phyloP scores from a whole-genome alignment of 2,797 vertebrate genomes.

The Artibeus lituratus region DNA sequence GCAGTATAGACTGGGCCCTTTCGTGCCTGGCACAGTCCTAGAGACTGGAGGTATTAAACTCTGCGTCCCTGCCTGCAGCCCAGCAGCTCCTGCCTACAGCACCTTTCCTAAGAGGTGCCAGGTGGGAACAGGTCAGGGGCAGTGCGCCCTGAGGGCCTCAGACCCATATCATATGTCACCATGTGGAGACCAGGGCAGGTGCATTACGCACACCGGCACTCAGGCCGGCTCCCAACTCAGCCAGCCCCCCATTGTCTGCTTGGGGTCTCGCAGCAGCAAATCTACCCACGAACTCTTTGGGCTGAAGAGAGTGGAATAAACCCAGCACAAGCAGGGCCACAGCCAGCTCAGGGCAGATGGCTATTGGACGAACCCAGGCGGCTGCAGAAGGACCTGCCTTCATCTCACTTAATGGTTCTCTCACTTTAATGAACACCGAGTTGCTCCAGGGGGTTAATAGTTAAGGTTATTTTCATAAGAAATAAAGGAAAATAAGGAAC shows the following conservation, averaged over 20 bases:
- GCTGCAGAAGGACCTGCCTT: neutral
- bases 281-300: neutral
- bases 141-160: neutral
- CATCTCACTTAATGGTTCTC: neutral
- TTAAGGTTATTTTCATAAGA: neutral
- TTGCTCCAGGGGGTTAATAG: neutral
- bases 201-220: neutral
- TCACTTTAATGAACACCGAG: neutral
- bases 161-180: neutral
- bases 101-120: neutral
- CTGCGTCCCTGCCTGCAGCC: neutral
- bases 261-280: neutral
- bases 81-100: neutral
- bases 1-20: neutral
- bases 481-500: neutral
- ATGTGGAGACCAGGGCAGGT: neutral
- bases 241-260: neutral
- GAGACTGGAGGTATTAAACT: too few relatives aligned
- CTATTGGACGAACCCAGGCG: neutral
- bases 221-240: rapidly evolving
- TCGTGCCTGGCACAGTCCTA: neutral
- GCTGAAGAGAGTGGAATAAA: neutral
- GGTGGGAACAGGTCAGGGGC: neutral
- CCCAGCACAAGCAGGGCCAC: neutral
- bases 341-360: too few relatives aligned